Evolutionary conservation across 1,140 invertebrate genomes (phyloP).

Genomic region (Brachionus asplanchnoidis): DNA sequence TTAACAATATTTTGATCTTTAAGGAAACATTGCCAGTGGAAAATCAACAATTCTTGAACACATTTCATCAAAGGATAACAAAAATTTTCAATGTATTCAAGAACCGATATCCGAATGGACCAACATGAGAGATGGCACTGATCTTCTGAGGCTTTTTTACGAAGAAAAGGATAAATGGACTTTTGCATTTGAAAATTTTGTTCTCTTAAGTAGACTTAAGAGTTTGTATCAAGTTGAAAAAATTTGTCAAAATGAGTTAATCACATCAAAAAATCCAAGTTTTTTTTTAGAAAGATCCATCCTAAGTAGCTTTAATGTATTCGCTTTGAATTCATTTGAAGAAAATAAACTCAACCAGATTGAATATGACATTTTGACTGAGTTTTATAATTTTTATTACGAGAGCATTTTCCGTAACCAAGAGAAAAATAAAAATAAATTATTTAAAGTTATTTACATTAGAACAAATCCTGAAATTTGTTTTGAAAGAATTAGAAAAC

Average conservation of each 20-base stretch:
- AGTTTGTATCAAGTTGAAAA: constrained; percentile 23
- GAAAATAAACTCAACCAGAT: constrained; percentile 31
- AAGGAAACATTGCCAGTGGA: constrained; percentile 34
- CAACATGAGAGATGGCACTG: constrained; percentile 15
- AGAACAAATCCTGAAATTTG: constrained; percentile 19
- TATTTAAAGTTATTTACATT: constrained; percentile 10
- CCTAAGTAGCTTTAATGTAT: constrained; percentile 28
- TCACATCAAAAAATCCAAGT: not conserved
- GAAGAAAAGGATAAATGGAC: constrained; percentile 10
- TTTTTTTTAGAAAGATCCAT: constrained; percentile 36
- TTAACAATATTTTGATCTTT: not conserved
- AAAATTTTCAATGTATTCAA: not conserved
- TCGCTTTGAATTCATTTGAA: constrained; percentile 2
- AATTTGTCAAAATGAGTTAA: not conserved
- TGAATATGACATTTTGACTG: constrained; percentile 27
- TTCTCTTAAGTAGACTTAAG: constrained; percentile 32
- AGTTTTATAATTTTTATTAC: not conserved
- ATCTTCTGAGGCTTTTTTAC: constrained; percentile 25
- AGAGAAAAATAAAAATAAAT: not conserved
- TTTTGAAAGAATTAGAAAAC: not conserved
- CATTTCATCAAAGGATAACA: not conserved
- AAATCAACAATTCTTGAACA: constrained; percentile 32
- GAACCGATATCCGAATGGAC: constrained; percentile 39
- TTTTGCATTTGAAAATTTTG: constrained; percentile 35
- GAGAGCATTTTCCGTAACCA: not conserved